Evolutionary conservation across 2,888 invertebrate genomes (phyloP), one percentile per base, ranked within the genome.

Genomic region (Synanthedon formicaeformis): DNA sequence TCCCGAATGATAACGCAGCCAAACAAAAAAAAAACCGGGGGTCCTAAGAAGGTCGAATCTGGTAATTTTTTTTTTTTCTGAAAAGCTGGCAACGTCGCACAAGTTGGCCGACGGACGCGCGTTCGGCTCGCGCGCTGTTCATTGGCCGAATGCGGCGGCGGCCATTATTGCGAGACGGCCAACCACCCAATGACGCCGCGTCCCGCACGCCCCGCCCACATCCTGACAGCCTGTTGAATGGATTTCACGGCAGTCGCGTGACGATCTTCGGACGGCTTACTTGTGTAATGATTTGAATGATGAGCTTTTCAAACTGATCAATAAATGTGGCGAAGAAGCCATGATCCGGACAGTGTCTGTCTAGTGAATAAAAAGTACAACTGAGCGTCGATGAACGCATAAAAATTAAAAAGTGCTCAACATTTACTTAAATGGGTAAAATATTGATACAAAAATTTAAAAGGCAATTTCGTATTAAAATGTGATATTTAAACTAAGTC

Each of bases 41-140:
- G 82, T 83, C 85, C 86, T 77, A 85, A 85, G 85, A 86, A 85
- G 86, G 85, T 86, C 85, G 86, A 86, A 85, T 85, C 82, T 82
- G 82, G 81, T 85, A 75, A 80, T 84, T 34, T 34, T 85, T 84
- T 34, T 34, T 85, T 82, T 86, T 84, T 81, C 73, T 74, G 73
- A 72, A 77, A 77, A 85, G 81, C 82, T 85, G 84, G 86, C 86
- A 86, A 85, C 86, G 84, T 81, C 84, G 85, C 85, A 62, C 67
- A 68, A 67, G 68, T 73, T 64, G 75, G 70, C 73, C 76, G 75
- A 78, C 81, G 81, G 78, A 83, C 86, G 82, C 81, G 85, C 86
- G 86, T 86, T 83, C 81, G 68, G 73, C 77, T 73, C 77, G 78
- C 83, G 78, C 73, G 73, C 75, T 76, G 81, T 82, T 82, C 78